A percentile compares a stretch with the other conserved stretches of the same genome.
Evolutionary conservation across 2,113 vertebrate genomes (phyloP).

Genomic region (Pseudorectes ferrugineus): DNA sequence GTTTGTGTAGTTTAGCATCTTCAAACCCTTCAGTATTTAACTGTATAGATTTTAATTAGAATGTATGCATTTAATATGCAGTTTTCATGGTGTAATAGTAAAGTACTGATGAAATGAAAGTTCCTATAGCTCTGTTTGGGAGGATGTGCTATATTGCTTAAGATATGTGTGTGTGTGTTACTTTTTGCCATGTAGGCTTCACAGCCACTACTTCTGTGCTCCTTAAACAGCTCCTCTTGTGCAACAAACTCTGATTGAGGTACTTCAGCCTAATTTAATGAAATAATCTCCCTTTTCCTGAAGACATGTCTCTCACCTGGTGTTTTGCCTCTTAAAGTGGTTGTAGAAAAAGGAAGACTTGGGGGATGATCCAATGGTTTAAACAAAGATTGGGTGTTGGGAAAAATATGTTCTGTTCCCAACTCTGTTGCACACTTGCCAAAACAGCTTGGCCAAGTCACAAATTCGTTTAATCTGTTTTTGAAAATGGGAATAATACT

Average conservation of each 20-base stretch:
- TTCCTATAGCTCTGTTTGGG: not conserved
- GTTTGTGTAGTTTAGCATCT: not conserved
- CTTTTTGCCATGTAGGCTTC: not conserved
- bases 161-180: not conserved
- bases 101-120: not conserved
- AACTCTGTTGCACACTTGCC: not conserved
- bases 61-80: not conserved
- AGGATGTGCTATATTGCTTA: not conserved
- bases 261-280: not conserved
- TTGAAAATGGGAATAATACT: slow-evolving; percentile 40
- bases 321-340: not conserved
- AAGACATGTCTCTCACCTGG: not conserved
- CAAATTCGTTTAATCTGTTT: slow-evolving; percentile 55
- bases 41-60: not conserved
- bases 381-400: slow-evolving; percentile 1
- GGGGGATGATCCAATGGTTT: not conserved
- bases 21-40: not conserved
- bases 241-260: not conserved
- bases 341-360: not conserved
- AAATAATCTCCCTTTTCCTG: not conserved
- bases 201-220: not conserved
- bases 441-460: slow-evolving; percentile 21
- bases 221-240: not conserved
- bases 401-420: slow-evolving; percentile 34
- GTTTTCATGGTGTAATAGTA: not conserved